These are phyloP conservation scores for Oncorhynchus gorbuscha DNA, from an alignment of 2,113 vertebrate genomes.

Conservation along the genomic window DNA sequence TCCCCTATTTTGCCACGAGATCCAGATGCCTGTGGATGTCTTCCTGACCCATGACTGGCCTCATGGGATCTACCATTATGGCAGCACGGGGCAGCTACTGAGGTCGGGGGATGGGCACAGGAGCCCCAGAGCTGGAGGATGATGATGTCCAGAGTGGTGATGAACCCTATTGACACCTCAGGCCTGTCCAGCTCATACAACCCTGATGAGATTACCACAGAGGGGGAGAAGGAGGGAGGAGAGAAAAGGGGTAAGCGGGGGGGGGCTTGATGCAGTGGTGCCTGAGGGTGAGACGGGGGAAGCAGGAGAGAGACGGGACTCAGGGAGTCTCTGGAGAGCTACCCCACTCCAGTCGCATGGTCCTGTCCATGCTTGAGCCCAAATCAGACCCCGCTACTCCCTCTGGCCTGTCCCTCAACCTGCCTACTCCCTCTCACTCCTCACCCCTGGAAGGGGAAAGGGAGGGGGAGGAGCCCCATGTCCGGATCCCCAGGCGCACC, in stretches of 20 bases:
- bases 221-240: slow-evolving; percentile 69
- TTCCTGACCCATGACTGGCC: slow-evolving; percentile 98
- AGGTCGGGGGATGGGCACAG: slow-evolving; percentile 54
- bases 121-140: slow-evolving; percentile 55
- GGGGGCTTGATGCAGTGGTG: slow-evolving; percentile 76
- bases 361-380: slow-evolving; percentile 57
- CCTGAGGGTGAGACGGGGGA: slow-evolving; percentile 72
- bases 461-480: slow-evolving; percentile 7
- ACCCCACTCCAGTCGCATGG: slow-evolving; percentile 66
- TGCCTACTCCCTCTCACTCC: slow-evolving; percentile 71
- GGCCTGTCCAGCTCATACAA: slow-evolving; percentile 83
- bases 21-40: slow-evolving; percentile 87
- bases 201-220: slow-evolving; percentile 93
- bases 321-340: background rate
- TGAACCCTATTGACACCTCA: slow-evolving; percentile 87
- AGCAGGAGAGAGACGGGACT: slow-evolving; percentile 51
- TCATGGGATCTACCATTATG: slow-evolving; percentile 90
- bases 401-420: slow-evolving; percentile 44
- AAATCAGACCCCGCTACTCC: slow-evolving; percentile 68
- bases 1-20: slow-evolving; percentile 61
- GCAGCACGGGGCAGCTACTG: slow-evolving; percentile 84
- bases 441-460: slow-evolving; percentile 56
- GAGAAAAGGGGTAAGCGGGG: slow-evolving; percentile 12
- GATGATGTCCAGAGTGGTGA: slow-evolving; percentile 78
- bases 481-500: slow-evolving; percentile 77